A percentile compares a stretch with the other conserved stretches of the same genome.
phyloP scores from a whole-genome alignment of 2,888 invertebrate species.

The Agrotis exclamationis region DNA sequence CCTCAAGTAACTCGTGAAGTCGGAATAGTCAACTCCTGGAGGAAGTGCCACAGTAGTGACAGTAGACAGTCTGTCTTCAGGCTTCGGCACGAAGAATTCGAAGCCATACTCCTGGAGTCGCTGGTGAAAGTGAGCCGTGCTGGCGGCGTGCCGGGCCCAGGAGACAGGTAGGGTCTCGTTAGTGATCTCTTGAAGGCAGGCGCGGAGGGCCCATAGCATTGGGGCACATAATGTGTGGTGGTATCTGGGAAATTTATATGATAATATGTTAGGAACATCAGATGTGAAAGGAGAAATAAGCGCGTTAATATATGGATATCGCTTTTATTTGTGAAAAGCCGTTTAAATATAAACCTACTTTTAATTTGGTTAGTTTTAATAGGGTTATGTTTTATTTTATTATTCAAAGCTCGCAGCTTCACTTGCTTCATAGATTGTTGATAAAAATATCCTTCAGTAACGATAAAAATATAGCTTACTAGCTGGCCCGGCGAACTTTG shows the following conservation, averaged over 20 bases:
- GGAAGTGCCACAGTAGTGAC: constrained; percentile 83
- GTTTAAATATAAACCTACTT: too few species aligned
- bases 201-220: constrained; percentile 95
- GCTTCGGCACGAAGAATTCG: constrained; percentile 93
- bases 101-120: constrained; percentile 93
- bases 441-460: too few species aligned
- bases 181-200: constrained; percentile 94
- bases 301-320: too few species aligned
- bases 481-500: too few species aligned
- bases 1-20: constrained; percentile 77
- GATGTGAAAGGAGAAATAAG: too few species aligned
- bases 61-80: constrained; percentile 86
- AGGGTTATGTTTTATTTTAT: too few species aligned
- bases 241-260: constrained; percentile 89
- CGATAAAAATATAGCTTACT: too few species aligned
- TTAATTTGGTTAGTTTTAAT: too few species aligned
- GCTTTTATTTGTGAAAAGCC: too few species aligned
- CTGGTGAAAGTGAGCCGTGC: constrained; percentile 92
- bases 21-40: constrained; percentile 76
- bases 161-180: constrained; percentile 93
- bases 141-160: constrained; percentile 93
- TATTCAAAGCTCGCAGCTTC: too few species aligned
- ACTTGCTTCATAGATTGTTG: too few species aligned
- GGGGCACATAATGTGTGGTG: constrained; percentile 97
- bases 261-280: too few species aligned